A percentile compares a stretch with the other conserved stretches of the same genome.
phyloP scores from a whole-genome alignment of 2,113 vertebrate genomes.

The Gymnobelideus leadbeateri region DNA sequence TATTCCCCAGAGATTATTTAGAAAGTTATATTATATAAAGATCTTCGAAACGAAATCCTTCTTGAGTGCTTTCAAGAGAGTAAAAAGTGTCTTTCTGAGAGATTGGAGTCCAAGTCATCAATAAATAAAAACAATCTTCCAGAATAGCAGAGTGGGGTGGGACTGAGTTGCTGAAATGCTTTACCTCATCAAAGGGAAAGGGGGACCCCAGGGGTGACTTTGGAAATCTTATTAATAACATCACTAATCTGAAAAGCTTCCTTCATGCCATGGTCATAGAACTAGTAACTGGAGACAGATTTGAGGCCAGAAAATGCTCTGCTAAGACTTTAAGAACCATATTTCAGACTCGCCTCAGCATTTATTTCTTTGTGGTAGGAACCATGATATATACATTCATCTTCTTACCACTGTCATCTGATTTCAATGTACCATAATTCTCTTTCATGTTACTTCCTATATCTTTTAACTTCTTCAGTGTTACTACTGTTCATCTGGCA shows the following conservation, averaged over 20 bases:
- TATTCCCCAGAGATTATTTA: not conserved
- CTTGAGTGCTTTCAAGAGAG: not conserved
- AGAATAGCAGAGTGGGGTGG: not conserved
- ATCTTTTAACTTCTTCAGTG: not conserved
- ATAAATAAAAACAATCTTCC: not conserved
- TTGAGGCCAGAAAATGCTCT: not conserved
- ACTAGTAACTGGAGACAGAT: not conserved
- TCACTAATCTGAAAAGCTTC: not conserved
- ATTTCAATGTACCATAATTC: not conserved
- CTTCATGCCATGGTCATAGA: not conserved
- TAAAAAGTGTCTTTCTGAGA: conserved; percentile 4
- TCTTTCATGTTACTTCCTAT: not conserved
- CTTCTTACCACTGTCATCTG: not conserved
- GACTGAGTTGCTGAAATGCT: not conserved
- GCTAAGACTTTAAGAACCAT: not conserved
- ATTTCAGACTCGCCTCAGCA: not conserved
- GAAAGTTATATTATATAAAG: not conserved
- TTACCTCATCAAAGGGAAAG: not conserved
- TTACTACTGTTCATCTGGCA: not conserved
- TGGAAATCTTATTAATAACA: conserved; percentile 2
- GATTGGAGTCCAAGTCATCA: not conserved
- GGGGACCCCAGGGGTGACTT: not conserved
- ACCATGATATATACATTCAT: not conserved
- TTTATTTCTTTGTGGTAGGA: not conserved
- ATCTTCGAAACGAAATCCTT: not conserved